Conservation (phyloP, 2,888 invertebrate species). For the Dicranocentrus wangi region DNA sequence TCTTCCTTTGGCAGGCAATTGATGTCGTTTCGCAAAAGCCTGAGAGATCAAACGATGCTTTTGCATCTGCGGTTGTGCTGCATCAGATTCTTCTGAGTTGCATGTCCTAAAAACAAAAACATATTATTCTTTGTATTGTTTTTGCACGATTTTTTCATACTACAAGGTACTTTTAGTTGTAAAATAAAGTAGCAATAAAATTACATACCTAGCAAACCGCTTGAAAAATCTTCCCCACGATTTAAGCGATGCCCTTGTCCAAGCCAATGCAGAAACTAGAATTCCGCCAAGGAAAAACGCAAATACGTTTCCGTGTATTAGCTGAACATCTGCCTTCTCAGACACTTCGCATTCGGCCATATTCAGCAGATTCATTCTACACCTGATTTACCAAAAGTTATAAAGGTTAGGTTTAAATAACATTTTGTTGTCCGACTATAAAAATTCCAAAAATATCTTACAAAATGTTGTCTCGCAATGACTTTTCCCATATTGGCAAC, state of each 20-base stretch:
- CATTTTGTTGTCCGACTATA: neutral
- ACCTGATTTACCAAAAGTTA: conserved; percentile 53
- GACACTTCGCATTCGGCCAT: conserved; percentile 67
- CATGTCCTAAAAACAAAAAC: conserved; percentile 32
- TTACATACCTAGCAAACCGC: too few species aligned
- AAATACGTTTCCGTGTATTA: conserved; percentile 57
- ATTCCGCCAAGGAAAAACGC: conserved; percentile 79
- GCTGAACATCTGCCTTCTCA: conserved; percentile 62
- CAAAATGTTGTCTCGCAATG: conserved; percentile 66
- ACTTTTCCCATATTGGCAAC: conserved; percentile 66
- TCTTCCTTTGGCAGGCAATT: conserved; percentile 86
- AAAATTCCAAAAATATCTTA: conserved; percentile 48
- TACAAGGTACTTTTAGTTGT: too few species aligned
- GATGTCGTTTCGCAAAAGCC: conserved; percentile 90
- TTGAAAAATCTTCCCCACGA: conserved; percentile 90
- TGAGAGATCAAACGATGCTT: conserved; percentile 94
- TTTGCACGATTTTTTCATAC: conserved; percentile 8
- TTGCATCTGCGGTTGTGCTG: conserved; percentile 76
- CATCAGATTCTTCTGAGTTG: conserved; percentile 60
- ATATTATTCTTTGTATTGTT: neutral
- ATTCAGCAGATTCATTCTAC: conserved; percentile 69
- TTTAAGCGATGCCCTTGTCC: conserved; percentile 88
- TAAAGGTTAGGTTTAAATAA: conserved; percentile 6
- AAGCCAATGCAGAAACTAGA: conserved; percentile 94
- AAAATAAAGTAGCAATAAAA: too few species aligned